Conservation (phyloP, 1,140 invertebrate species). For the Pogonognathellus flavescens region DNA sequence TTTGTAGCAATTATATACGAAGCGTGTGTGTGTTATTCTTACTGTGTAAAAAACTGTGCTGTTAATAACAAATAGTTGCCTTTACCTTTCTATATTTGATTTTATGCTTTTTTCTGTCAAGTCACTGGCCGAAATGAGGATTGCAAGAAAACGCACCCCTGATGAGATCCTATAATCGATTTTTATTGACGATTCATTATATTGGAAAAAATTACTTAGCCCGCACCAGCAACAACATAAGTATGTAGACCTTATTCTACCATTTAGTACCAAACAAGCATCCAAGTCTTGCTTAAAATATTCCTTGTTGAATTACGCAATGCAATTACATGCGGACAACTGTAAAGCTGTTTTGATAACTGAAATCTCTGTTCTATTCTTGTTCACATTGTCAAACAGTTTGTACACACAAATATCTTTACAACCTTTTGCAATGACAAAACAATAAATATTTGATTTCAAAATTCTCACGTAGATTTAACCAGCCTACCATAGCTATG, state of each 20-base stretch:
- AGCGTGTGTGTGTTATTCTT: too few species aligned
- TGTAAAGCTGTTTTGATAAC: too few species aligned
- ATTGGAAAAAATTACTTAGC: constrained; percentile 31
- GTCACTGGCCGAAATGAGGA: constrained; percentile 62
- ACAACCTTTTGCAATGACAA: background rate
- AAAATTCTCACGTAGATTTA: too few species aligned
- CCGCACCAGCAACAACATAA: background rate
- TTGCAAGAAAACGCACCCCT: constrained; percentile 58
- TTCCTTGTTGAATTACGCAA: constrained; percentile 16
- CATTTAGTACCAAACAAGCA: background rate
- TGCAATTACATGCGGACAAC: background rate
- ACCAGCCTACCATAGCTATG: too few species aligned
- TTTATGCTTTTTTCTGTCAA: constrained; percentile 56
- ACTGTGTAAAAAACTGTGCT: background rate
- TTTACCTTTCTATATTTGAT: background rate
- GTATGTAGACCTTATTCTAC: too few species aligned
- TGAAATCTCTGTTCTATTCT: too few species aligned
- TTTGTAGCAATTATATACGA: too few species aligned
- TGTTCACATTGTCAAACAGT: too few species aligned
- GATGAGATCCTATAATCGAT: constrained; percentile 63
- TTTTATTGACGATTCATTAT: constrained; percentile 66
- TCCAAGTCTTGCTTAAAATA: background rate
- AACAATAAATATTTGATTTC: too few species aligned
- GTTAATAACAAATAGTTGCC: background rate
- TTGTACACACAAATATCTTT: too few species aligned